These are phyloP conservation scores for Congeria kusceri DNA, from an alignment of 2,888 invertebrate genomes.

Conservation along the genomic window DNA sequence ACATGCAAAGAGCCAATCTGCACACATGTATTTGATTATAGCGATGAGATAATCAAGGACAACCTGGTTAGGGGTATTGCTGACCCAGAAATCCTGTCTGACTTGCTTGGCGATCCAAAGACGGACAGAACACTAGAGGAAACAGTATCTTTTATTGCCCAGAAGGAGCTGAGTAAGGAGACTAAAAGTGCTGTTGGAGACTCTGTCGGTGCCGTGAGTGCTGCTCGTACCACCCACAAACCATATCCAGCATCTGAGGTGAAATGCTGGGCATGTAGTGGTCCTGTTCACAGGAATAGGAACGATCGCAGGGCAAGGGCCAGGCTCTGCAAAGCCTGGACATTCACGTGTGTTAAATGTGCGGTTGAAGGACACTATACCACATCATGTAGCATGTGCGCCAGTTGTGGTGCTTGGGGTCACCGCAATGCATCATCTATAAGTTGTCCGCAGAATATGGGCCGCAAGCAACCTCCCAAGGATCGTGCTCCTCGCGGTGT, in stretches of 20 bases:
- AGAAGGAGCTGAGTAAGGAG: conserved; percentile 53
- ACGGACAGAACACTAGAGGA: conserved; percentile 43
- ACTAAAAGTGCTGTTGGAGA: conserved; percentile 52
- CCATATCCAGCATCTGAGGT: background rate
- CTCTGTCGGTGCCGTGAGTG: conserved; percentile 32
- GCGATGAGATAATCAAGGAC: conserved; percentile 52
- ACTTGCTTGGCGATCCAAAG: conserved; percentile 41
- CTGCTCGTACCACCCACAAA: background rate
- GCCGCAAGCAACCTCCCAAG: background rate
- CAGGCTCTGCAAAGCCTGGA: conserved; percentile 36
- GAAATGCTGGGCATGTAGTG: conserved; percentile 38
- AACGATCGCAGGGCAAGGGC: conserved; percentile 30
- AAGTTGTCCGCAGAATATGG: conserved; percentile 9
- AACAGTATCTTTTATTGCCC: conserved; percentile 38
- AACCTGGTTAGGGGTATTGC: conserved; percentile 9
- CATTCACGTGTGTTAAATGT: conserved; percentile 39
- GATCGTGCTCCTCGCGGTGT: background rate
- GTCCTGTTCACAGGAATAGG: conserved; percentile 34
- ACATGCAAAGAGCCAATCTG: conserved; percentile 39
- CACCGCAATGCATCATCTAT: conserved; percentile 18
- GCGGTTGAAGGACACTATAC: conserved; percentile 24
- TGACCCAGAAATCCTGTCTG: conserved; percentile 30
- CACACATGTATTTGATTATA: conserved; percentile 34
- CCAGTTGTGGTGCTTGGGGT: conserved; percentile 16
- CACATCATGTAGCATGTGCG: conserved; percentile 9